Evolutionary conservation across 2,888 invertebrate species (phyloP), one percentile per base, ranked within the genome.

Genomic region (Drosophila greeni): DNA sequence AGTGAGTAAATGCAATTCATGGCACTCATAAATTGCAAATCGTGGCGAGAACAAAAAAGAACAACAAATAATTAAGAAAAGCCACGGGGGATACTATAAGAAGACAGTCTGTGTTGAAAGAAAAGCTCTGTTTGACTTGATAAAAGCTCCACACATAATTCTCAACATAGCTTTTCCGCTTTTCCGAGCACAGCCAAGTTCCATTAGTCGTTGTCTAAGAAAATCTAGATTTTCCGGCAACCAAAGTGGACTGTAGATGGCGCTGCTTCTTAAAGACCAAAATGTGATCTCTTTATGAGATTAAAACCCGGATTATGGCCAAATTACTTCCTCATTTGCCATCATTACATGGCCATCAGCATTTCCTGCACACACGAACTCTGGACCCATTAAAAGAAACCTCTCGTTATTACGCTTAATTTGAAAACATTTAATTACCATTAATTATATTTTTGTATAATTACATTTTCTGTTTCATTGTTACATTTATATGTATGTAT

Each of bases 401-500:
- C 31, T 26, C 36, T 62, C 7, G 48, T 59, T 52, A 59, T 68
- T 66, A 57, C 64, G 75, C 82, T 78, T 78, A 78, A 80, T 77
- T 80, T 80, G 68, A 72, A 79, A 82, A 78, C 82, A 79, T 83
- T 78, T 78, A 81, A 75, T 80, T 79, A 82, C 75, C 75, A 73
- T 81, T 80, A 80, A 75, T 77, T 81, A 78, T 83, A 75, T 81
- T 76, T 82, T 72, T 77, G 78, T 79, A 79, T 79, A 79, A 81
- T 79, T 83, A 81, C 81, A 79, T 83, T 72, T 74, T 55, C 61
- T 59, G 59, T 62, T 75, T 59, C 73, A 66, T 67, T 74, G 65
- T 71, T 75, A 59, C 65, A 66, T 72, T 65, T 68, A 66, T 75
- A 67, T 76, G 31, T 47, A 31, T 14, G 45, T 75, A 67, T 76